Conservation (phyloP, 2,888 invertebrate genomes). For the Fabriciana adippe region DNA sequence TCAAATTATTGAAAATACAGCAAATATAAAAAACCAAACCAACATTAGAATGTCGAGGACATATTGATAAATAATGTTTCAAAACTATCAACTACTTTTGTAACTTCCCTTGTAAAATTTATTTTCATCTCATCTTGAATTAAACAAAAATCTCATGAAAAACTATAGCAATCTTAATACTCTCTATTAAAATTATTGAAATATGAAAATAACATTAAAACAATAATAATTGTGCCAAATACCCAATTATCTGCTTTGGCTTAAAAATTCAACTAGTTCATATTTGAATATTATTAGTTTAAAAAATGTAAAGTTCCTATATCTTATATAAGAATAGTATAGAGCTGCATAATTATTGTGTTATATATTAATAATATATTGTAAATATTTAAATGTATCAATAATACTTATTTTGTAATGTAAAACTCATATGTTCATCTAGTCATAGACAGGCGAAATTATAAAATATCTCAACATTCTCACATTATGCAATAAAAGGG, state of each 20-base stretch:
- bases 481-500: conserved; percentile 6
- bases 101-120: too few relatives aligned
- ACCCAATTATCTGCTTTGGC: neutral
- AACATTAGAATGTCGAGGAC: too few relatives aligned
- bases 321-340: conserved; percentile 31
- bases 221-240: conserved; percentile 30
- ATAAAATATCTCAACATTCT: conserved; percentile 1
- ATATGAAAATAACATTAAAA: conserved; percentile 1
- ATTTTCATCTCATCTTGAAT: too few relatives aligned
- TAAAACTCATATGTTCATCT: conserved; percentile 24
- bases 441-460: conserved; percentile 31
- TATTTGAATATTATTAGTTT: conserved; percentile 26
- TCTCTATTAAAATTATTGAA: neutral
- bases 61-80: too few relatives aligned
- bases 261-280: conserved; percentile 8
- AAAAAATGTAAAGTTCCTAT: conserved; percentile 68
- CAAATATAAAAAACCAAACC: too few relatives aligned
- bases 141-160: neutral
- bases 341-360: conserved; percentile 19
- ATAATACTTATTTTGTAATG: conserved; percentile 1
- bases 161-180: neutral
- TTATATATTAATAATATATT: conserved; percentile 5
- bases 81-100: too few relatives aligned
- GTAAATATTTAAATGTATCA: conserved; percentile 8
- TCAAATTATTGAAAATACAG: too few relatives aligned